Evolutionary conservation across 1,140 invertebrate species (phyloP).

Genomic region (Cryptotermes secundus): DNA sequence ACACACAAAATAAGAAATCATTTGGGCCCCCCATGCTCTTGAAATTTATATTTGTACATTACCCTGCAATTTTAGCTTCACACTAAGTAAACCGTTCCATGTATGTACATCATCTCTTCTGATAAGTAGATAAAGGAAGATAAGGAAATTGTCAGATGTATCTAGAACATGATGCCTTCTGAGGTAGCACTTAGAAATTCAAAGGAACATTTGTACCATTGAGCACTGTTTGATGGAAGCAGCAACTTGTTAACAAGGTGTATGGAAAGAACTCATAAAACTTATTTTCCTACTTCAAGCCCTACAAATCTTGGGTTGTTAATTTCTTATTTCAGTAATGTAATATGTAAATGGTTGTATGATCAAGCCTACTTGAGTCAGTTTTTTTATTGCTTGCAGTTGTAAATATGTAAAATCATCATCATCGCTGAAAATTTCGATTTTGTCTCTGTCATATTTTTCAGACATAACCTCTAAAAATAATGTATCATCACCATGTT

Average conservation of each 20-base stretch:
- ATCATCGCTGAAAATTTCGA: too few relatives aligned
- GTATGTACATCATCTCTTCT: neutral
- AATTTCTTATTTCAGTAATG: too few relatives aligned
- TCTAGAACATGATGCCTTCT: neutral
- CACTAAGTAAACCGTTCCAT: neutral
- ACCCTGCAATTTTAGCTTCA: neutral
- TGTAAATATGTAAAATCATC: too few relatives aligned
- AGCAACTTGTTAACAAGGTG: neutral
- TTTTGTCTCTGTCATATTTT: too few relatives aligned
- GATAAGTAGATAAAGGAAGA: neutral
- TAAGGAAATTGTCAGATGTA: neutral
- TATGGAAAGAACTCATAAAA: too few relatives aligned
- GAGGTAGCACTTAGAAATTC: neutral
- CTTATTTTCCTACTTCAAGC: too few relatives aligned
- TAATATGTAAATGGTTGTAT: too few relatives aligned
- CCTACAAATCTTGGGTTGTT: too few relatives aligned
- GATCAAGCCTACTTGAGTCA: too few relatives aligned
- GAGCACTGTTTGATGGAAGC: neutral
- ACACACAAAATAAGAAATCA: neutral
- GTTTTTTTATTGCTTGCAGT: too few relatives aligned
- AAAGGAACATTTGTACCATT: neutral
- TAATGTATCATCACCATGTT: too few relatives aligned
- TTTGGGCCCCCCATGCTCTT: neutral
- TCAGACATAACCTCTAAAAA: too few relatives aligned
- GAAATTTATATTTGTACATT: neutral